Percentiles rank a stretch among this genome's conserved stretches.
Conservation (phyloP, 1,140 invertebrate species). For the Aphelenchoides fujianensis region DNA sequence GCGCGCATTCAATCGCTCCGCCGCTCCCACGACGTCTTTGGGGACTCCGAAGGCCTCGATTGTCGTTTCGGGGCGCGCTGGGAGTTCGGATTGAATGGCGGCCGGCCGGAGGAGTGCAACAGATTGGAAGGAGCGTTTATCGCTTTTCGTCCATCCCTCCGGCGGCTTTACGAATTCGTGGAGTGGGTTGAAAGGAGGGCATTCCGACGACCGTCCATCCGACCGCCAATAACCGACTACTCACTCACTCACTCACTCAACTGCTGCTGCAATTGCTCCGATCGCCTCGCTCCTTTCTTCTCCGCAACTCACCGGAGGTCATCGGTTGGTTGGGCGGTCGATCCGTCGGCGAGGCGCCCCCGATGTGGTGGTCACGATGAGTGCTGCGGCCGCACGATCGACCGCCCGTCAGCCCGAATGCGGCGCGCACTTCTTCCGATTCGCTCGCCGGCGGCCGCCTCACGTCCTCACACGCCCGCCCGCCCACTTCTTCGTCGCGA, state of each 20-base stretch:
- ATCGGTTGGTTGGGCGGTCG: not conserved
- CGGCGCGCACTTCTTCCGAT: conserved; percentile 1
- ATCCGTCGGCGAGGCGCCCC: not conserved
- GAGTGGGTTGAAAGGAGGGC: too few species aligned
- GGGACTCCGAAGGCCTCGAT: not conserved
- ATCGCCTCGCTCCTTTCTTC: too few species aligned
- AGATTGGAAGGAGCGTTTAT: not conserved
- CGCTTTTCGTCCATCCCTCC: too few species aligned
- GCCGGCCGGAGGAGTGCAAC: not conserved
- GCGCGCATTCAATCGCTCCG: not conserved
- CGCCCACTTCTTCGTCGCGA: not conserved
- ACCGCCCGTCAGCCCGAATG: too few species aligned
- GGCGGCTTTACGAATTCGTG: too few species aligned
- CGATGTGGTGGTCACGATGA: not conserved
- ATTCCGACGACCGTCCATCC: too few species aligned
- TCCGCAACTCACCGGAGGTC: not conserved
- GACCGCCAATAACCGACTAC: not conserved
- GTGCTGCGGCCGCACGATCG: too few species aligned
- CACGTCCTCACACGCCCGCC: not conserved
- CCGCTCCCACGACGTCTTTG: conserved; percentile 4
- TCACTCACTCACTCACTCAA: not conserved
- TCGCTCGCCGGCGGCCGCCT: not conserved
- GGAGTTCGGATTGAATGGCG: not conserved
- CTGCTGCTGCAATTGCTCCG: not conserved
- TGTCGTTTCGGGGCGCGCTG: not conserved